Evolutionary conservation across 2,888 invertebrate species (phyloP), one percentile per base, ranked within the genome.

Genomic region (Bugula neritina): DNA sequence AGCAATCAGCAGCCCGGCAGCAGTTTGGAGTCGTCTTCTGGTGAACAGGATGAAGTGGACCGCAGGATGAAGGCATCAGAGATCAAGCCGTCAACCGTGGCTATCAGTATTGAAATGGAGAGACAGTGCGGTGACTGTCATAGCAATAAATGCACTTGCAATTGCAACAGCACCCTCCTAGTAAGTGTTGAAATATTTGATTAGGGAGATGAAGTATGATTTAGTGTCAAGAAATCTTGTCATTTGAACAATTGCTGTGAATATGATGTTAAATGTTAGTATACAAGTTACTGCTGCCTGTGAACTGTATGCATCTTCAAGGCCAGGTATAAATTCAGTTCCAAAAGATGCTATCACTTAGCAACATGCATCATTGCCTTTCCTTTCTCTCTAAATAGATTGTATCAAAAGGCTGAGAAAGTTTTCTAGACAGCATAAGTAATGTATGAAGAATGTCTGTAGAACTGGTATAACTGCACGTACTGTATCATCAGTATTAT

Each of bases 41-140:
- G 10, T 17, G 63, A 31, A 10, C 31, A 25, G 5, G 63, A 63
- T n/a, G 29, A 63, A 27, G 25, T 27, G n/a, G 63, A 63, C 31
- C 2, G 63, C 17, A 34, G 21, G 31, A 63, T 63, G 63, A 63
- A 63, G n/a, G 63, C 63, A 63, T 63, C 63, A 10, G 63, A 63
- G 31, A 63, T 63, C 5, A 63, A 63, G 31, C 63, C 63, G 31
- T 63, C 63, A 31, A 27, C 21, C 31, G 63, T 63, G 2, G 63
- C 63, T 34, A 31, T 63, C 10, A 34, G 63, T 31, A 63, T 31
- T 5, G 63, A 63, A 31, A 34, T 27, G 17, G 29, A 27, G 31
- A 63, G 34, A 31, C 63, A 63, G 31, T 63, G 63, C 34, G 63
- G 34, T 3, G 63, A 63, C 29, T 63, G 63, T 31, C 29, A 34